phyloP scores from a whole-genome alignment of 1,140 invertebrate species.

The Xylocopa sonorina region DNA sequence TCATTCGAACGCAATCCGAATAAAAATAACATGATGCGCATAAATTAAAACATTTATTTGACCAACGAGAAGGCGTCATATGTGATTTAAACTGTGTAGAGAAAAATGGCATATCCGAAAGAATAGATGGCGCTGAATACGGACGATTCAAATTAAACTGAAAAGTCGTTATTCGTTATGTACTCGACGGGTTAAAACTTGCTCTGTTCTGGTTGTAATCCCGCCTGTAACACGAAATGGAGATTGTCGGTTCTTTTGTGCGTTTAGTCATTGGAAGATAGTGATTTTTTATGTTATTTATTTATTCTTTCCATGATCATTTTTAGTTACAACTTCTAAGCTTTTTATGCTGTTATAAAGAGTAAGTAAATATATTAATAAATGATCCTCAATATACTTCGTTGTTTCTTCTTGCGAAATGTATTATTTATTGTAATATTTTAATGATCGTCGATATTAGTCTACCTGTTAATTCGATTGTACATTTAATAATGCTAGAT shows the following conservation, averaged over 20 bases:
- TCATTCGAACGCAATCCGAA: too few relatives aligned
- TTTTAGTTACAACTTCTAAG: not conserved
- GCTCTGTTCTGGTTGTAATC: too few relatives aligned
- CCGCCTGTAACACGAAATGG: conserved; percentile 22
- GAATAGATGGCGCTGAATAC: conserved; percentile 38
- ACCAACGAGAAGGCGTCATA: not conserved
- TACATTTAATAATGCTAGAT: not conserved
- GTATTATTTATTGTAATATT: too few relatives aligned
- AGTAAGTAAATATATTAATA: not conserved
- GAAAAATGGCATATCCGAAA: conserved; percentile 7
- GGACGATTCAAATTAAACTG: conserved; percentile 55
- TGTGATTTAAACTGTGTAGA: conserved; percentile 2
- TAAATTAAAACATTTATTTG: conserved; percentile 8
- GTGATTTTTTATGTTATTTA: not conserved
- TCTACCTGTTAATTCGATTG: not conserved
- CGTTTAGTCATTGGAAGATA: not conserved
- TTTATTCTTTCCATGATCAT: not conserved
- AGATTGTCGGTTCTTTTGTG: not conserved
- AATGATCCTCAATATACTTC: not conserved
- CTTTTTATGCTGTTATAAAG: not conserved
- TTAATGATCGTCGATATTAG: not conserved
- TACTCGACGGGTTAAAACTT: not conserved
- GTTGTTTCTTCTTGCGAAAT: not conserved
- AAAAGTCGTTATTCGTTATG: conserved; percentile 57
- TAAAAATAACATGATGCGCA: too few relatives aligned